Evolutionary conservation across 1,140 invertebrate species (phyloP).

Genomic region (Cydia amplana): DNA sequence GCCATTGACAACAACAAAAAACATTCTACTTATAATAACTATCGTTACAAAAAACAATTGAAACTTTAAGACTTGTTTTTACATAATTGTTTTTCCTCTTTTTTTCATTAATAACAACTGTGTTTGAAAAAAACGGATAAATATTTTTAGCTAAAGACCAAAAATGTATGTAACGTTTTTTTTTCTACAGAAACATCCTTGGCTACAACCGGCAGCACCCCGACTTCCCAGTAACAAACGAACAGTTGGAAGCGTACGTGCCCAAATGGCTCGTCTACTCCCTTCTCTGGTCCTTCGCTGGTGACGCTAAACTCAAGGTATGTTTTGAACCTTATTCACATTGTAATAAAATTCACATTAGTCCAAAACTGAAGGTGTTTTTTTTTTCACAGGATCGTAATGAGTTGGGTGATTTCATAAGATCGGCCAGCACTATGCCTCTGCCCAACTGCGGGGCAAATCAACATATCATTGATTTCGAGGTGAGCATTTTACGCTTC

Average conservation of each 20-base stretch:
- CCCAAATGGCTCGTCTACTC: conserved; percentile 96
- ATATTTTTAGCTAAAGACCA: too few species aligned
- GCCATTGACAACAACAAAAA: too few species aligned
- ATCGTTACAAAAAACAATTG: too few species aligned
- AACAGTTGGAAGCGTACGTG: conserved; percentile 96
- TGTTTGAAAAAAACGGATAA: too few species aligned
- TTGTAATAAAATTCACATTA: conserved; percentile 29
- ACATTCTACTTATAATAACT: too few species aligned
- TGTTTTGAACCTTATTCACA: conserved; percentile 30
- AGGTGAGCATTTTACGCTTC: conserved; percentile 82
- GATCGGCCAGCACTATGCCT: conserved; percentile 95
- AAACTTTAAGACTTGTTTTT: too few species aligned
- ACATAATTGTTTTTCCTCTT: too few species aligned
- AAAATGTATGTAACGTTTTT: conserved; percentile 19
- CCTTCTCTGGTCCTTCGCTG: conserved; percentile 98
- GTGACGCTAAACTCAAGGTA: conserved; percentile 98
- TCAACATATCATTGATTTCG: conserved; percentile 96
- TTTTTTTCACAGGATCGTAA: conserved; percentile 79
- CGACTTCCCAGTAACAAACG: conserved; percentile 96
- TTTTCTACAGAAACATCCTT: conserved; percentile 87
- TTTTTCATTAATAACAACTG: too few species aligned
- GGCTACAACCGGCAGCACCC: conserved; percentile 95
- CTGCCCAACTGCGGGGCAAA: conserved; percentile 89
- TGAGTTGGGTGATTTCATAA: conserved; percentile 97
- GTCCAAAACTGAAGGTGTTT: background rate